phyloP scores from a whole-genome alignment of 2,113 vertebrate species.

The Gadus macrocephalus region DNA sequence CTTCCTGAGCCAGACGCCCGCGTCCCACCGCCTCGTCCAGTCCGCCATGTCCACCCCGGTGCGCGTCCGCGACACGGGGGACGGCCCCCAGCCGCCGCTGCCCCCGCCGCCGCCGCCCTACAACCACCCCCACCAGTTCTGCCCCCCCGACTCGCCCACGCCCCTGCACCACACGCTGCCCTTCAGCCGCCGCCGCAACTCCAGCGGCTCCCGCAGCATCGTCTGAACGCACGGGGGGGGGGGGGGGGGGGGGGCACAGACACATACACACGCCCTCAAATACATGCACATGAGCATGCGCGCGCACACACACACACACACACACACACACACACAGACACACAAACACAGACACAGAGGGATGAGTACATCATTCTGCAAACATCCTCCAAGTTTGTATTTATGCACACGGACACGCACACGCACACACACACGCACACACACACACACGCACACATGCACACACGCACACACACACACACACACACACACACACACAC shows the following conservation, averaged over 20 bases:
- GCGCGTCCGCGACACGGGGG: conserved; percentile 72
- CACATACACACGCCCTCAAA: not conserved
- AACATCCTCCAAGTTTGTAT: too few relatives aligned
- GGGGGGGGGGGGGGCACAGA: not conserved
- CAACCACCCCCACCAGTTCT: conserved; percentile 96
- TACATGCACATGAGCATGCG: not conserved
- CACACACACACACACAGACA: conserved; percentile 4
- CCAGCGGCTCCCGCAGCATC: conserved; percentile 90
- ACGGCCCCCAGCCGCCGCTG: conserved; percentile 85
- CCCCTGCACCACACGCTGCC: conserved; percentile 69
- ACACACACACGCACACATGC: too few relatives aligned
- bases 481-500: conserved; percentile 7
- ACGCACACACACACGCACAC: conserved; percentile 11
- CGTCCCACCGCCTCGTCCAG: conserved; percentile 82
- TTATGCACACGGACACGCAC: not conserved
- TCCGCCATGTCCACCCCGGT: conserved; percentile 86
- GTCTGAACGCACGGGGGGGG: conserved; percentile 61
- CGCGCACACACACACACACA: conserved; percentile 4
- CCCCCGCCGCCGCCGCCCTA: conserved; percentile 93
- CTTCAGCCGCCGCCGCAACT: conserved; percentile 80
- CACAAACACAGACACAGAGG: conserved; percentile 6
- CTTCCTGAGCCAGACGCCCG: conserved; percentile 90
- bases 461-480: conserved; percentile 1
- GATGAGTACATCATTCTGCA: not conserved
- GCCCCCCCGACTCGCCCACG: conserved; percentile 88